Conservation (phyloP, 2,797 vertebrate genomes). For the Crax fasciolata region DNA sequence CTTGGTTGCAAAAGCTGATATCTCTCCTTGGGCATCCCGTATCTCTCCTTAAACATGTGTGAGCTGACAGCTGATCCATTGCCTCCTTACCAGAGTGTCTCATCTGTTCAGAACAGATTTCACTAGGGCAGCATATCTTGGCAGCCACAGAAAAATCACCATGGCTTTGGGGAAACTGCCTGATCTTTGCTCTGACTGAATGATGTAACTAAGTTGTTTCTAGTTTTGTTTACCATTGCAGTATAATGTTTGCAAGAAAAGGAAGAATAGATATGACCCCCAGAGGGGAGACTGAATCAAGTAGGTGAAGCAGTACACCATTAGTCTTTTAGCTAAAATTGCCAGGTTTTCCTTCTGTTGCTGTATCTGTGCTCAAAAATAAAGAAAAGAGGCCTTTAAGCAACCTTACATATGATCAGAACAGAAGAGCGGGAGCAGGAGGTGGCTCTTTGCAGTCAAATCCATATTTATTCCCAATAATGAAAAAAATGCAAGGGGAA, state of each 20-base stretch:
- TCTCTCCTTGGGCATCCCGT: background rate
- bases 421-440: background rate
- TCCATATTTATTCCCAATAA: background rate
- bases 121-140: background rate
- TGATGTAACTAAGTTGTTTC: background rate
- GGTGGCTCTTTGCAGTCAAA: background rate
- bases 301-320: background rate
- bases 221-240: slow-evolving; percentile 1
- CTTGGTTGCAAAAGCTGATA: background rate
- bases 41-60: slow-evolving; percentile 6
- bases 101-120: slow-evolving; percentile 32
- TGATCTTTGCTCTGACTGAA: background rate
- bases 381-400: background rate
- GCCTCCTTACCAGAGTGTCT: background rate
- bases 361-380: background rate
- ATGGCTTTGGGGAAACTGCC: background rate
- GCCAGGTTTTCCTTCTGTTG: background rate
- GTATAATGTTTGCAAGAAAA: background rate
- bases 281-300: background rate
- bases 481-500: background rate
- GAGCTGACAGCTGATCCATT: slow-evolving; percentile 15
- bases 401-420: background rate
- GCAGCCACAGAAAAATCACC: background rate
- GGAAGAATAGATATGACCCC: background rate
- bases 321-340: background rate